phyloP scores from a whole-genome alignment of 2,113 vertebrate species.

The Chunga burmeisteri region DNA sequence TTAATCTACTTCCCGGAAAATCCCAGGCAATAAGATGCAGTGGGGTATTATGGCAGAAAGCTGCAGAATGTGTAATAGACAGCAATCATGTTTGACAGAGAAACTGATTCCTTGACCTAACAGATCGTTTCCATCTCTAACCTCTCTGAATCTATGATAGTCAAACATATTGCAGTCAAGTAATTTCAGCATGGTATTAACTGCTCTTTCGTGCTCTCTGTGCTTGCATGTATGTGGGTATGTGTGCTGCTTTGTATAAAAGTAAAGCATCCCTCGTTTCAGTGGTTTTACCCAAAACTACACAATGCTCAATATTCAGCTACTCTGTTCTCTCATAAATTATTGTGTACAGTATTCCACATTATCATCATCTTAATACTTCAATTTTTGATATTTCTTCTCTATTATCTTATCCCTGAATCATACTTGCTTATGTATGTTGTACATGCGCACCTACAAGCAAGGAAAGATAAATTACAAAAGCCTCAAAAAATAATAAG shows the following conservation, averaged over 20 bases:
- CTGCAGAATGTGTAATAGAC: background rate
- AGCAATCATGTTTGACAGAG: background rate
- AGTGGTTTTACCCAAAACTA: background rate
- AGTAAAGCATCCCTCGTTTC: background rate
- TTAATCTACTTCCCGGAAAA: background rate
- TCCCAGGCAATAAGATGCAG: background rate
- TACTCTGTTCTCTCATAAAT: background rate
- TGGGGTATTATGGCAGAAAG: background rate
- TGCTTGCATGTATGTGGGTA: background rate
- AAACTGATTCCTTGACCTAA: background rate
- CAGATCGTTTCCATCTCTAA: background rate
- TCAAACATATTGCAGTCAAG: background rate
- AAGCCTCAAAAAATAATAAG: background rate
- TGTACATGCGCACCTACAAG: background rate
- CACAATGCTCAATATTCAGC: background rate
- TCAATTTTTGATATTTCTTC: background rate
- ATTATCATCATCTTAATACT: background rate
- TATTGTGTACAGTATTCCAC: background rate
- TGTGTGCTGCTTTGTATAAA: background rate
- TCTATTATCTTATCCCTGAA: background rate
- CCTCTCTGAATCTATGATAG: background rate
- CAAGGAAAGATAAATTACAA: conserved; percentile 7
- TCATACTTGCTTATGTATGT: background rate
- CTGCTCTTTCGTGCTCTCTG: background rate
- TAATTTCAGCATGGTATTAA: background rate